Base-by-base conservation (phyloP, 1,140 invertebrate genomes). In the Zaprionus inermis region DNA sequence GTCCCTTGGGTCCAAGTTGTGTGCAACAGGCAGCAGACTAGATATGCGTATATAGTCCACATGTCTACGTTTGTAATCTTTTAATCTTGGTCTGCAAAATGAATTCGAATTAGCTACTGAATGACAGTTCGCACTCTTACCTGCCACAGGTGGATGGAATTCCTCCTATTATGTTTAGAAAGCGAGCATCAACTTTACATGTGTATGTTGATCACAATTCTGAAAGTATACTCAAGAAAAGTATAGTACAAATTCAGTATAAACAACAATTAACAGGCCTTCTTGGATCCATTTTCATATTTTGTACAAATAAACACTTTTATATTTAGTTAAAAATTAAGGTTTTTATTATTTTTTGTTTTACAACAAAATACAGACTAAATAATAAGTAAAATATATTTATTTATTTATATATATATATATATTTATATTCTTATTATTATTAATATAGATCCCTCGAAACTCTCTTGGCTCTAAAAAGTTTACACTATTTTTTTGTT, bases 311-410 rank as follows among this genome's bases (percentile, higher is more conserved):
- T 16, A 44, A 9, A 16, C n/a, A 3, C 2, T 16, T 49, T 49
- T 61, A 28, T 28, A 28, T 73, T 56, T 78, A 74, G 65, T 86
- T 89, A 88, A 83, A 70, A 89, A 83, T 88, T 89, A 88, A 49
- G 71, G 56, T 85, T 67, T 81, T 88, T 83, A 88, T 86, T 82
- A 67, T 88, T 86, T 83, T 88, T 88, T 88, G 83, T 88, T 89
- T 78, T 88, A 89, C 83, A 88, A 88, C 83, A 89, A 86, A 86
- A 88, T 88, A 88, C 83, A 88, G 83, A 88, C 83, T 88, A 88
- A 88, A 88, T 88, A 88, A 88, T 88, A 88, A 88, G 83, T 88
- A 86, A 86, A 86, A 86, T 88, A 86, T 88, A 86, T 88, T 77
- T 79, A 86, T 86, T 88, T 86, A 82, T 88, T 58, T 76, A 75